Base-by-base conservation (phyloP, 2,113 vertebrate genomes). In the Lepus timidus region DNA sequence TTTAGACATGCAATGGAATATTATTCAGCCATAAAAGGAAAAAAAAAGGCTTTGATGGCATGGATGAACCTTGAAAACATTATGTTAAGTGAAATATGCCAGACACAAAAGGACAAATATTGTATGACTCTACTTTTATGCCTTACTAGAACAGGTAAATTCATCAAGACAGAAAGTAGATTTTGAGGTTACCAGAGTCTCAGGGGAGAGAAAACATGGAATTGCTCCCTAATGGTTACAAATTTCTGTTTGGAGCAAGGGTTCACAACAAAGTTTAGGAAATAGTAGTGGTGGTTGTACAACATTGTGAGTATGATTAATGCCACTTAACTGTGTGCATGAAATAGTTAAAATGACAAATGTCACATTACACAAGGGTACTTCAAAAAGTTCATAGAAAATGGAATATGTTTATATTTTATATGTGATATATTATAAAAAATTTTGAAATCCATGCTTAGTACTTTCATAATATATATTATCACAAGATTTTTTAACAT, bases 51-150 rank as follows among this genome's bases (percentile, higher is more conserved):
- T 44, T 13, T 31, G 74, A 25, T 58, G 39, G 52, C 70, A 75
- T 11, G 31, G 22, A 29, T 74, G 27, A 92, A 51, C 55, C 13
- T 73, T 87, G 68, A 76, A 81, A 88, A 78, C 36, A 49, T 12
- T 61, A n/a, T 31, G 36, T 49, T 58, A 55, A 52, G 27, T 55
- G 44, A 90, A 71, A 29, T 85, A 76, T n/a, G 9, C 20, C 33
- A 75, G 39, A 55, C 17, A 82, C 33, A 85, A 44, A 96, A 84
- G 25, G 33, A 58, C 14, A 95, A 78, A 68, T 67, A 29, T 17
- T n/a, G 2, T 71, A 13, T 17, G 62, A 88, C 19, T 67, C 62
- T 78, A 68, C n/a, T 73, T 7, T 11, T 17, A 62, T 64, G n/a
- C 82, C 23, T 10, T 79, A 68, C 33, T 13, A 80, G 17, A 83